Percentiles rank a stretch among this genome's conserved stretches.
phyloP scores from a whole-genome alignment of 2,888 invertebrate species.

The Macrophya alboannulata region DNA sequence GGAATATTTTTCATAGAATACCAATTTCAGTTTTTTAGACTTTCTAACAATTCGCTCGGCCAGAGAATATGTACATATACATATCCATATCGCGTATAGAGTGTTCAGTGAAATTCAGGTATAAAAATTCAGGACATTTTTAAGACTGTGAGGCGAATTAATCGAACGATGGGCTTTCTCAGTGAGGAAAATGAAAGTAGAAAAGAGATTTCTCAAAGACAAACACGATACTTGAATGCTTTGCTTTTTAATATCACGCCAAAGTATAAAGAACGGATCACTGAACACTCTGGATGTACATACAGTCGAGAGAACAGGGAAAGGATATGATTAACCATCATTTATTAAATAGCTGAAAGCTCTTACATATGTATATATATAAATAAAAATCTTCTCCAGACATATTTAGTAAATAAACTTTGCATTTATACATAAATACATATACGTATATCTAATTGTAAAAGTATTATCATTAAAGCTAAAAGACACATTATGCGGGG shows the following conservation, averaged over 20 bases:
- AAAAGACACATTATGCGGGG: constrained; percentile 25
- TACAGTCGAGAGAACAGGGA: neutral
- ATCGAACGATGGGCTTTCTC: too few species aligned
- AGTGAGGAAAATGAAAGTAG: neutral
- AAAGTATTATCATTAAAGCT: constrained; percentile 29
- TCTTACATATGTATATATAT: constrained; percentile 2
- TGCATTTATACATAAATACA: constrained; percentile 21
- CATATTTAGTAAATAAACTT: neutral
- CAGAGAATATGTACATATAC: neutral
- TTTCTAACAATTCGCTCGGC: neutral
- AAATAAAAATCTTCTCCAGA: constrained; percentile 9
- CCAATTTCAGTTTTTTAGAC: neutral
- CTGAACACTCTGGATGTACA: neutral
- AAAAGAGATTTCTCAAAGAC: neutral
- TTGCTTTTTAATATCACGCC: neutral
- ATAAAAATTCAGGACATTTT: neutral
- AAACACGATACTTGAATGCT: neutral
- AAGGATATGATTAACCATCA: neutral
- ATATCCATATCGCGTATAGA: too few species aligned
- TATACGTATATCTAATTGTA: neutral
- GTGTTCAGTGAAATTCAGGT: neutral
- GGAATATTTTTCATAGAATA: neutral
- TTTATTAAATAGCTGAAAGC: constrained; percentile 34
- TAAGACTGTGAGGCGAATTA: neutral
- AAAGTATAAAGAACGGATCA: neutral